These are phyloP conservation scores for Megaceryle maxima DNA, from an alignment of 2,113 vertebrate species.

Conservation along the genomic window DNA sequence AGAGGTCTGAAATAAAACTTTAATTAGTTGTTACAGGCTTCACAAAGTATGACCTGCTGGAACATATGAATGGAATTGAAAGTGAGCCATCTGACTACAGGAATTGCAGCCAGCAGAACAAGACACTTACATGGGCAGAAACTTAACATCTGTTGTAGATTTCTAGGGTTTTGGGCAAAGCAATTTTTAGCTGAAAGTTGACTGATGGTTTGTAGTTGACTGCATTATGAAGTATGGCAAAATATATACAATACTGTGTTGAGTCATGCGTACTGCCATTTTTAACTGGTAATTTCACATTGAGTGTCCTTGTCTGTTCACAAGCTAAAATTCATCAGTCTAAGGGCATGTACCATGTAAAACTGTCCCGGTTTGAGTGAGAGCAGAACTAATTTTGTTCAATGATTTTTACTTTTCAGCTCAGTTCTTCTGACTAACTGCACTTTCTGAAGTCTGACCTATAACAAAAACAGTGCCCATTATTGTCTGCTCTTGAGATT, in stretches of 20 bases:
- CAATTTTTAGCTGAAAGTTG: neutral
- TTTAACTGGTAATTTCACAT: neutral
- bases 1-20: slow-evolving; percentile 72
- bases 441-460: too few species aligned
- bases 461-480: neutral
- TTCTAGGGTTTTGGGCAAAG: neutral
- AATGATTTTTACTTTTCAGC: too few species aligned
- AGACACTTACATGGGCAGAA: neutral
- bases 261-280: neutral
- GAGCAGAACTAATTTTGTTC: too few species aligned
- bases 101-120: neutral
- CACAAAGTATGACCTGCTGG: slow-evolving; percentile 63
- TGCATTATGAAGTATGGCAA: neutral
- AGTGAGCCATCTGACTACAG: neutral
- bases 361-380: too few species aligned
- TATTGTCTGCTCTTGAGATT: neutral
- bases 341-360: neutral
- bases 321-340: neutral
- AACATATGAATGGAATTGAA: slow-evolving; percentile 37
- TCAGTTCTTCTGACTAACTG: too few species aligned
- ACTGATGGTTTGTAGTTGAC: neutral
- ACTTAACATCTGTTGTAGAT: neutral
- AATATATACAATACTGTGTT: neutral
- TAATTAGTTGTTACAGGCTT: slow-evolving; percentile 69
- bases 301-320: neutral